Conservation (phyloP, 2,113 vertebrate species). For the Sander vitreus region DNA sequence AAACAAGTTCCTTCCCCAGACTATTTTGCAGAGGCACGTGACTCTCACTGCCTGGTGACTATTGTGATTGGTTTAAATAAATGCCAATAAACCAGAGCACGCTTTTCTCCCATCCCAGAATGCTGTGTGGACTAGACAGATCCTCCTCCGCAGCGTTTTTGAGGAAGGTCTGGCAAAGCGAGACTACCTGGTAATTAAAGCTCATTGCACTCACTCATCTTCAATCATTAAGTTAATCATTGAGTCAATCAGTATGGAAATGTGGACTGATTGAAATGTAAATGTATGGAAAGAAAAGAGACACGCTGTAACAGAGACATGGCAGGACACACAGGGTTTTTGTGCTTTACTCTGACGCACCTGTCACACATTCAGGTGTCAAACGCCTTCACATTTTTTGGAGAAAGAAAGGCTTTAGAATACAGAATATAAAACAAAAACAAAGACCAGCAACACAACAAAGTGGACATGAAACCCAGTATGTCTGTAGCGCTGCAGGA, state of each 20-base stretch:
- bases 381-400: neutral
- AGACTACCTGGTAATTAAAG: conserved; percentile 5
- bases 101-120: too few relatives aligned
- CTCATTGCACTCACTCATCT: conserved; percentile 19
- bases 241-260: conserved; percentile 25
- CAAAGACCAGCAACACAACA: neutral
- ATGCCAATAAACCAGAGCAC: too few relatives aligned
- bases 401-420: neutral
- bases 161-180: too few relatives aligned
- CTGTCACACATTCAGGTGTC: neutral
- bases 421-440: too few relatives aligned
- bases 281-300: neutral
- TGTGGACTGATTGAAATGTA: conserved; percentile 16
- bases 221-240: conserved; percentile 16
- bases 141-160: too few relatives aligned
- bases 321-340: neutral
- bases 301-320: neutral
- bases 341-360: neutral
- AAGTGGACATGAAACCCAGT: neutral
- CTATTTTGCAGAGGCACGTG: too few relatives aligned
- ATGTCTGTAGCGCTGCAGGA: neutral
- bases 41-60: too few relatives aligned
- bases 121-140: too few relatives aligned
- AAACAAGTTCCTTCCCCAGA: too few relatives aligned
- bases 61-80: too few relatives aligned